Conservation (phyloP, 2,797 vertebrate genomes). For the Acrossocheilus wenchowensis region DNA sequence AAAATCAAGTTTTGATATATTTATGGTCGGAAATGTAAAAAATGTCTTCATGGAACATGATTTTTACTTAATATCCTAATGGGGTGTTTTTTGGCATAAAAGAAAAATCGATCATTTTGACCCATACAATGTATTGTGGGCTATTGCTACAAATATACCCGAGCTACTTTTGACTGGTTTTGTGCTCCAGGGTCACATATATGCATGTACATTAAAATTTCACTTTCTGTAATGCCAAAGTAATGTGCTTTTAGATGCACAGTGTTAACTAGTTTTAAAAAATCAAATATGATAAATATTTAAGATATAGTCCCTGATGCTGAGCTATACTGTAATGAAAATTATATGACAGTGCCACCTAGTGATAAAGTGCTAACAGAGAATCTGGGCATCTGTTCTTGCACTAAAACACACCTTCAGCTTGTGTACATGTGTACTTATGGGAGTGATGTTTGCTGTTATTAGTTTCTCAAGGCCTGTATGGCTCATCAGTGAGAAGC, state of each 20-base stretch:
- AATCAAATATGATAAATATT: background rate
- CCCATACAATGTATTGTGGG: too few species aligned
- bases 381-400: background rate
- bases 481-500: background rate
- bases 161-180: too few species aligned
- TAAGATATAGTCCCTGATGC: background rate
- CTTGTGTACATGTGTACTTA: background rate
- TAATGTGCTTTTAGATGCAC: background rate
- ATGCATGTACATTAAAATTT: background rate
- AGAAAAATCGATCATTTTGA: too few species aligned
- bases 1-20: too few species aligned
- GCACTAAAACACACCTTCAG: background rate
- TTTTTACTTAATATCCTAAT: too few species aligned
- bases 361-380: background rate
- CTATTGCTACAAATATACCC: too few species aligned
- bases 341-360: constrained; percentile 28
- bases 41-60: too few species aligned
- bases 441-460: background rate
- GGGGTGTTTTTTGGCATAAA: too few species aligned
- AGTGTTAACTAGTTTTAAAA: background rate
- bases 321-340: background rate
- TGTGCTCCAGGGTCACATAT: too few species aligned
- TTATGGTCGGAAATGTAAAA: too few species aligned
- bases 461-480: background rate
- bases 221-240: background rate